phyloP scores from a whole-genome alignment of 2,797 vertebrate genomes.

The Acanthurus leucopareius region DNA sequence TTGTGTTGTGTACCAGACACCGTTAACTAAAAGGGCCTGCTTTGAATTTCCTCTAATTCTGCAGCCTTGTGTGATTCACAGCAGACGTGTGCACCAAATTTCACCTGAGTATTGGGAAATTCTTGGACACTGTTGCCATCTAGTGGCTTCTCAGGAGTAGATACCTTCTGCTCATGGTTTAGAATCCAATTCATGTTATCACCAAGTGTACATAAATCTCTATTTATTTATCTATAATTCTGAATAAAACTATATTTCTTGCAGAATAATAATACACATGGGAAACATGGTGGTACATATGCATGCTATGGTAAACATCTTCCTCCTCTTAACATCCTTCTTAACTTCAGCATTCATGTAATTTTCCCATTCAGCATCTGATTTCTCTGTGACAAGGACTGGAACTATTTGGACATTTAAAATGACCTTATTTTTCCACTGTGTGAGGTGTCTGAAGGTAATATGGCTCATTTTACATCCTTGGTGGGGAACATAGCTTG shows the following conservation, averaged over 20 bases:
- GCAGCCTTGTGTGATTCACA: slow-evolving; percentile 30
- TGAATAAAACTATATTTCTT: background rate
- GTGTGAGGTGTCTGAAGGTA: slow-evolving; percentile 83
- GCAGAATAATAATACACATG: background rate
- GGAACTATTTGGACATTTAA: slow-evolving; percentile 57
- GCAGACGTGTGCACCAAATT: slow-evolving; percentile 34
- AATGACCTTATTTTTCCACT: slow-evolving; percentile 79
- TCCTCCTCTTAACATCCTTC: slow-evolving; percentile 9
- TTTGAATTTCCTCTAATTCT: slow-evolving; percentile 26
- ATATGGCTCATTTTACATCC: slow-evolving; percentile 83
- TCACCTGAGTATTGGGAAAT: slow-evolving; percentile 31
- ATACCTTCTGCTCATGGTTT: background rate
- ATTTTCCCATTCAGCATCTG: slow-evolving; percentile 40
- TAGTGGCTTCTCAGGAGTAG: slow-evolving; percentile 63
- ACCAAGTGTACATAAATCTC: slow-evolving; percentile 5
- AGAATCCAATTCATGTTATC: background rate
- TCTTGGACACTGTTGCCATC: slow-evolving; percentile 63
- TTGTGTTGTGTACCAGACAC: background rate
- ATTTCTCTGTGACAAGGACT: slow-evolving; percentile 39
- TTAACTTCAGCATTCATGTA: slow-evolving; percentile 21
- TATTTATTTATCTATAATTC: slow-evolving; percentile 15
- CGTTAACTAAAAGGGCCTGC: slow-evolving; percentile 9
- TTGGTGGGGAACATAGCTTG: slow-evolving; percentile 73
- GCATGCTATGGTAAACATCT: slow-evolving; percentile 7
- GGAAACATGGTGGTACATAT: background rate